Base-by-base conservation (phyloP, 2,797 vertebrate species). In the Selene dorsalis region DNA sequence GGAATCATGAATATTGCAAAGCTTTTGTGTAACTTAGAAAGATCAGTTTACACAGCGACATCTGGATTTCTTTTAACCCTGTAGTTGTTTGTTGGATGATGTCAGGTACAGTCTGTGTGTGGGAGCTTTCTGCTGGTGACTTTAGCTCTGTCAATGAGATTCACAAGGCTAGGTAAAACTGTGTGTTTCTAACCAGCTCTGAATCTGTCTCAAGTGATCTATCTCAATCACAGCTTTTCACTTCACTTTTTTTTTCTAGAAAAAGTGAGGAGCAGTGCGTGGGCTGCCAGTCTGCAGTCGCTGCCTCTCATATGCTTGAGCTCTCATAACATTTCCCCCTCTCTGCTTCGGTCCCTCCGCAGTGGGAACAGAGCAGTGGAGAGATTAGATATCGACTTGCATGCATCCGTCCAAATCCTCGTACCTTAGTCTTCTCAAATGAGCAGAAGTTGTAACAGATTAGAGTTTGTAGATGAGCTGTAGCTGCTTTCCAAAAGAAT, bases 381-480 rank as follows among this genome's bases (percentile, higher is more conserved):
- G 58, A 76, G 45, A 86, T 69, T 79, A 77, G 75, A 84, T 77
- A 87, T 86, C 8, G 59, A 80, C 83, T 60, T 2, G 38, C 32
- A 10, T n/a, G 26, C 50, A 53, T 60, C 28, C 0, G 7, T 71
- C 59, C 67, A 28, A 63, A 62, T 52, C 63, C 30, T n/a, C 9
- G 24, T 41, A 67, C 57, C 53, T 58, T 58, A 57, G 69, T 64
- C 69, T 63, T 72, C 67, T 52, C 22, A 57, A 73, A 58, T 20
- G 39, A 45, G 24, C 28, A 64, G 26, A 61, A 52, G 35, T 69
- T 48, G 55, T 52, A 62, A 75, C 10, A 59, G 48, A 71, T 52
- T 66, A 62, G 22, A 41, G 38, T 57, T 22, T 24, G 45, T 5
- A 67, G 48, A 67, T 18, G 32, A 39, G 18, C 56, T 35, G 56